A percentile compares a stretch with the other conserved stretches of the same genome.
phyloP scores from a whole-genome alignment of 2,797 vertebrate genomes.

The Sebastes vulpes region DNA sequence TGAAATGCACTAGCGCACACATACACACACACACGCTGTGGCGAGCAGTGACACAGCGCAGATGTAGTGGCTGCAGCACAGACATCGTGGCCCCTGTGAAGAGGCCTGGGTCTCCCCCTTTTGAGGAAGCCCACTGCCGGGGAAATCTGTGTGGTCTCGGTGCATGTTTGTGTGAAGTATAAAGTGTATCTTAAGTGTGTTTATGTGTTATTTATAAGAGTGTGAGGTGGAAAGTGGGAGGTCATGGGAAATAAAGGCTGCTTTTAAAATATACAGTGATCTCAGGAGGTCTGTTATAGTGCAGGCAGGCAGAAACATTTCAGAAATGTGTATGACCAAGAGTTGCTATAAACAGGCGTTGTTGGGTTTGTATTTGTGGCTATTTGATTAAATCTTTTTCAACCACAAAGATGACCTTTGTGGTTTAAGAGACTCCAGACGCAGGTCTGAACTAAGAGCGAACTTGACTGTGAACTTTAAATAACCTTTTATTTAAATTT shows the following conservation, averaged over 20 bases:
- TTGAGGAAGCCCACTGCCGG: conserved; percentile 19
- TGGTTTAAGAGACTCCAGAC: not conserved
- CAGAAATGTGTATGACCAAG: not conserved
- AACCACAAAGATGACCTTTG: not conserved
- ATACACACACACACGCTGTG: conserved; percentile 3
- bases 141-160: conserved; percentile 46
- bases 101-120: conserved; percentile 10
- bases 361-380: not conserved
- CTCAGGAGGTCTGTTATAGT: not conserved
- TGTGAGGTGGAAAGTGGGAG: not conserved
- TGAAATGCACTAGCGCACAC: conserved; percentile 24
- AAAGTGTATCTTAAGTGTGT: conserved; percentile 22
- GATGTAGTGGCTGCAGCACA: conserved; percentile 21
- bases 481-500: conserved; percentile 11
- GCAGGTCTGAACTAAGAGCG: conserved; percentile 23
- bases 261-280: not conserved
- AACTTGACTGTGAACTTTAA: conserved; percentile 48
- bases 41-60: conserved; percentile 49
- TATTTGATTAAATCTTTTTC: not conserved
- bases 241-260: conserved; percentile 10
- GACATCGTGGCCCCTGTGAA: conserved; percentile 26
- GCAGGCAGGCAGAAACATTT: not conserved
- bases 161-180: conserved; percentile 25
- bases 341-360: not conserved
- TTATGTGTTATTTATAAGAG: conserved; percentile 12